phyloP scores from a whole-genome alignment of 2,888 invertebrate species.

The Choristoneura rosaceana region DNA sequence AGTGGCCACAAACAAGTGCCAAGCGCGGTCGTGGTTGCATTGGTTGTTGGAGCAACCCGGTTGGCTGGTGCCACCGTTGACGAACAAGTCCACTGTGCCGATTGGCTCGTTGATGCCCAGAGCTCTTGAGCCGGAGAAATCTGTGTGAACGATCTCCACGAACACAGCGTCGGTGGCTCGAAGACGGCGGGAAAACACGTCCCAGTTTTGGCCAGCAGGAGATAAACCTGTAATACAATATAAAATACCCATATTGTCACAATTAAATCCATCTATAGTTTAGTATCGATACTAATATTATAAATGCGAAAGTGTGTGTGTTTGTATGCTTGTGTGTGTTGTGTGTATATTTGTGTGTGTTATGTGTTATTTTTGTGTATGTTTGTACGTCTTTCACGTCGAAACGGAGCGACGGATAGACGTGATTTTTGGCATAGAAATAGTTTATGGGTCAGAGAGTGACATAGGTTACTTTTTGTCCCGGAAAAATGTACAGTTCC shows the following conservation, averaged over 20 bases:
- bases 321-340: too few relatives aligned
- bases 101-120: conserved; percentile 38
- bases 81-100: conserved; percentile 40
- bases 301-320: too few relatives aligned
- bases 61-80: conserved; percentile 54
- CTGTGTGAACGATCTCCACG: conserved; percentile 51
- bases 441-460: too few relatives aligned
- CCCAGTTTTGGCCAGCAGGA: conserved; percentile 31
- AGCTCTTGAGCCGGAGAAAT: conserved; percentile 38
- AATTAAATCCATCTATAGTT: too few relatives aligned
- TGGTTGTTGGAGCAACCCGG: conserved; percentile 41
- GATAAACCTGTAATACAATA: conserved; percentile 11
- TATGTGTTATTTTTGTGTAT: too few relatives aligned
- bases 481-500: too few relatives aligned
- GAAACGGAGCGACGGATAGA: too few relatives aligned
- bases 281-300: too few relatives aligned
- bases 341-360: too few relatives aligned
- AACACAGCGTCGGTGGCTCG: conserved; percentile 45
- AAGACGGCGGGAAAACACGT: conserved; percentile 20
- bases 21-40: conserved; percentile 43
- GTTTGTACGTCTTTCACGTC: too few relatives aligned
- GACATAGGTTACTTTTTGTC: too few relatives aligned
- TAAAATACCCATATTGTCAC: not conserved
- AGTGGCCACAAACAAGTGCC: conserved; percentile 39
- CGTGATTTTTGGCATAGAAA: too few relatives aligned